phyloP scores from a whole-genome alignment of 2,113 vertebrate species.

The Hippocampus guttulatus region DNA sequence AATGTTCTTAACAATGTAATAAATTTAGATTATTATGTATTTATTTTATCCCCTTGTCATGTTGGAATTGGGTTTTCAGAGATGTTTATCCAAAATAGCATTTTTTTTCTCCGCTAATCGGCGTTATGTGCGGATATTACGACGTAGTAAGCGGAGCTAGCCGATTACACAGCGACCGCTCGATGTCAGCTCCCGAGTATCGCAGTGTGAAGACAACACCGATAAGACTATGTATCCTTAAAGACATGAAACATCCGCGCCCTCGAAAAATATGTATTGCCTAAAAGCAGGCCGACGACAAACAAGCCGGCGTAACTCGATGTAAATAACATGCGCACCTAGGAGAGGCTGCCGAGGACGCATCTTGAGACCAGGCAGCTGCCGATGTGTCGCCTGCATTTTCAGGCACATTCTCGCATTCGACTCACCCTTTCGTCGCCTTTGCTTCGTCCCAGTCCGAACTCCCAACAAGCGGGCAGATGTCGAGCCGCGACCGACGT shows the following conservation, averaged over 20 bases:
- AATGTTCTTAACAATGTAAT: neutral
- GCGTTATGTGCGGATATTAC: neutral
- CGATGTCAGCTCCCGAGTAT: neutral
- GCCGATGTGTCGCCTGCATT: conserved; percentile 55
- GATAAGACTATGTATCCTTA: neutral
- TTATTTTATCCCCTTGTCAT: neutral
- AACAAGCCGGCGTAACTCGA: conserved; percentile 33
- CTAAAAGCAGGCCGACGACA: neutral
- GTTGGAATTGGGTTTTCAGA: no score
- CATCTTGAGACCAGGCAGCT: conserved; percentile 41
- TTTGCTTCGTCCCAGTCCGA: conserved; percentile 37
- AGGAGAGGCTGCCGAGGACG: conserved; percentile 53
- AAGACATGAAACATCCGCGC: neutral
- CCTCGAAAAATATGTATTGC: neutral
- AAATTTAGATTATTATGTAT: neutral
- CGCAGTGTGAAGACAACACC: neutral
- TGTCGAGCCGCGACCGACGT: conserved; percentile 27
- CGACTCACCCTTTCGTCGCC: conserved; percentile 43
- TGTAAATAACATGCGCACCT: conserved; percentile 42
- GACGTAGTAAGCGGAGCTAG: conserved; percentile 1
- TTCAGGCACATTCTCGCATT: conserved; percentile 31
- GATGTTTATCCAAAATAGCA: no score
- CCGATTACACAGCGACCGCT: neutral
- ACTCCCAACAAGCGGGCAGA: neutral
- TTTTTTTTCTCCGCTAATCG: neutral